These are phyloP conservation scores for Deroplatys truncata DNA, from an alignment of 2,888 invertebrate genomes.

Conservation along the genomic window DNA sequence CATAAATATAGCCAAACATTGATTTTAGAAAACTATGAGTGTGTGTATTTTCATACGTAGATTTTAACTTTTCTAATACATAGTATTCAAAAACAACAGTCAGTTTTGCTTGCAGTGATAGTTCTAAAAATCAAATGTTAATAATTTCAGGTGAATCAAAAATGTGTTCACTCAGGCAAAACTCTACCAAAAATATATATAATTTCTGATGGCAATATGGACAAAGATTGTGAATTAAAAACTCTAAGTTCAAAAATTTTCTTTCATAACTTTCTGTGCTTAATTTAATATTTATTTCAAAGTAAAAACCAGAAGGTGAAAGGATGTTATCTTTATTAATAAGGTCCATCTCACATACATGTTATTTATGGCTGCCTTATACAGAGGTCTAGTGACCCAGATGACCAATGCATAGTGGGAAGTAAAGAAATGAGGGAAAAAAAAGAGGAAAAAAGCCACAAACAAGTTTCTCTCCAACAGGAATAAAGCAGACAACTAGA, in stretches of 20 bases:
- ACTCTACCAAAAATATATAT: too few relatives aligned
- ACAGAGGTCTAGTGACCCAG: neutral
- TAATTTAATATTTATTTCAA: neutral
- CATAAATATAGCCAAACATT: too few relatives aligned
- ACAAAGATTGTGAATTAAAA: too few relatives aligned
- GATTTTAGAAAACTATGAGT: too few relatives aligned
- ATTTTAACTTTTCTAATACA: too few relatives aligned
- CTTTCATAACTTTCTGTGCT: neutral
- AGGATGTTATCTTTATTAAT: neutral
- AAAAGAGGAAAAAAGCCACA: neutral
- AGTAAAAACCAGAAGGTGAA: neutral
- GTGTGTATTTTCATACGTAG: too few relatives aligned
- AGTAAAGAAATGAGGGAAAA: neutral
- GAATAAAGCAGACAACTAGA: neutral
- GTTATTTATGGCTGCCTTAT: neutral
- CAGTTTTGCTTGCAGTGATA: too few relatives aligned
- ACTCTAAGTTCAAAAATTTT: neutral
- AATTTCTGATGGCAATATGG: too few relatives aligned
- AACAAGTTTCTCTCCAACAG: neutral
- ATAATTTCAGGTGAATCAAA: too few relatives aligned
- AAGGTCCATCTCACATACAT: neutral
- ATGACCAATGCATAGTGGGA: slow-evolving; percentile 1
- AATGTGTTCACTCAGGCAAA: too few relatives aligned
- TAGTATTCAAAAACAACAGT: too few relatives aligned
- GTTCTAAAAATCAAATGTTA: too few relatives aligned